Conservation (phyloP, 2,888 invertebrate genomes). For the Venustoraphidia nigricollis region DNA sequence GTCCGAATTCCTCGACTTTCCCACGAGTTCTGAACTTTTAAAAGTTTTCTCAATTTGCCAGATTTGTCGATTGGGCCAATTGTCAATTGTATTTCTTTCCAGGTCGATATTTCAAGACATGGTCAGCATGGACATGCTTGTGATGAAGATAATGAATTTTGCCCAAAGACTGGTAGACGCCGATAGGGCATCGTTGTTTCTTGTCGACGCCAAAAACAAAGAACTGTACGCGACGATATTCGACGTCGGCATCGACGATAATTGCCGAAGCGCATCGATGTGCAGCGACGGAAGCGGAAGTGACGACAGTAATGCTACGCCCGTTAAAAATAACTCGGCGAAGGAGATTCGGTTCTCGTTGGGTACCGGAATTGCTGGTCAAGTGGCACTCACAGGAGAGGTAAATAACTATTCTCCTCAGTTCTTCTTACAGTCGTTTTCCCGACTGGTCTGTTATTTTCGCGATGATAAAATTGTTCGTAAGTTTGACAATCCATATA, state of each 20-base stretch:
- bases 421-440: too few relatives aligned
- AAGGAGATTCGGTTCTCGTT: constrained; percentile 54
- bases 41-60: too few relatives aligned
- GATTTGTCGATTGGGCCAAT: too few relatives aligned
- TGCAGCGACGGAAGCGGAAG: constrained; percentile 8
- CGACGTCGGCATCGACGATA: constrained; percentile 38
- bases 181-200: constrained; percentile 68
- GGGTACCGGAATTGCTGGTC: constrained; percentile 66
- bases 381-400: constrained; percentile 65
- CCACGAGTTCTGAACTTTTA: too few relatives aligned
- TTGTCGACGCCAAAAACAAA: constrained; percentile 54
- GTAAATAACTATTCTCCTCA: constrained; percentile 12
- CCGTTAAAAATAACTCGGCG: constrained; percentile 22
- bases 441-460: too few relatives aligned
- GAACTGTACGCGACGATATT: constrained; percentile 74
- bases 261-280: neutral
- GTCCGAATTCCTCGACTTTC: too few relatives aligned
- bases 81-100: constrained; percentile 16
- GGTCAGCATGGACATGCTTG: constrained; percentile 66
- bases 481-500: too few relatives aligned
- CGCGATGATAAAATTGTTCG: too few relatives aligned
- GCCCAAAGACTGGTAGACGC: constrained; percentile 69
- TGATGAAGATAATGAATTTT: constrained; percentile 70
- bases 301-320: constrained; percentile 14
- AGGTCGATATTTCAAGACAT: constrained; percentile 82